These are phyloP conservation scores for Perdita meconis DNA, from an alignment of 2,888 invertebrate species.

Conservation along the genomic window DNA sequence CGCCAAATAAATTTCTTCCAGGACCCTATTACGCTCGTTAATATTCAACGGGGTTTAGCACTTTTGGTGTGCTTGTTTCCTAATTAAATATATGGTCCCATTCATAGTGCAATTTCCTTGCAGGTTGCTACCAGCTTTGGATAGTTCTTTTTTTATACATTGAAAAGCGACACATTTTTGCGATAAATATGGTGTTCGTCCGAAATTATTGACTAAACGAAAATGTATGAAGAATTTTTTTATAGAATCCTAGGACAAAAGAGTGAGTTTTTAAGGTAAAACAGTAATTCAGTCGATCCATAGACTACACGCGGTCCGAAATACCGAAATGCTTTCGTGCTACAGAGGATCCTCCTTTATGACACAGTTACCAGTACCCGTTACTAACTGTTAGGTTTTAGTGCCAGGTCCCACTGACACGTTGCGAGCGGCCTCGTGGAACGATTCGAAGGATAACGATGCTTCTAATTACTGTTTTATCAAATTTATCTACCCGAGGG, in stretches of 20 bases:
- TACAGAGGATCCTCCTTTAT: slow-evolving; percentile 69
- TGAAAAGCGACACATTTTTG: no score
- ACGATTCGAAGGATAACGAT: slow-evolving; percentile 47
- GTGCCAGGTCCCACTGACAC: slow-evolving; percentile 69
- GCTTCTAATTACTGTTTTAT: slow-evolving; percentile 15
- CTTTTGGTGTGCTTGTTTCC: slow-evolving; percentile 27
- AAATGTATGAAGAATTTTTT: background rate
- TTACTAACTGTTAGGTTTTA: slow-evolving; percentile 71
- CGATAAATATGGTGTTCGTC: no score
- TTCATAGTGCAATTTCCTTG: slow-evolving; percentile 28
- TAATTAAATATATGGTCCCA: slow-evolving; percentile 28
- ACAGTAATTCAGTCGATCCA: slow-evolving; percentile 32
- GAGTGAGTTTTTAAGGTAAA: slow-evolving; percentile 5
- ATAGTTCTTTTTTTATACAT: no score
- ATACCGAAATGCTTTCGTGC: slow-evolving; percentile 66
- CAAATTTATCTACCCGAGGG: no score
- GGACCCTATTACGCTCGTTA: slow-evolving; percentile 32
- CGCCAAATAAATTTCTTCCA: slow-evolving; percentile 46
- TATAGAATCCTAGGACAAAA: background rate
- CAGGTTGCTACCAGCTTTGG: background rate
- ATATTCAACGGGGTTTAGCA: slow-evolving; percentile 53
- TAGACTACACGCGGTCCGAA: slow-evolving; percentile 48
- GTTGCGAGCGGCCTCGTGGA: slow-evolving; percentile 57
- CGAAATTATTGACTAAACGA: background rate
- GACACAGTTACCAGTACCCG: slow-evolving; percentile 71